Conservation (phyloP, 2,888 invertebrate species). For the Cremastinae sp. region DNA sequence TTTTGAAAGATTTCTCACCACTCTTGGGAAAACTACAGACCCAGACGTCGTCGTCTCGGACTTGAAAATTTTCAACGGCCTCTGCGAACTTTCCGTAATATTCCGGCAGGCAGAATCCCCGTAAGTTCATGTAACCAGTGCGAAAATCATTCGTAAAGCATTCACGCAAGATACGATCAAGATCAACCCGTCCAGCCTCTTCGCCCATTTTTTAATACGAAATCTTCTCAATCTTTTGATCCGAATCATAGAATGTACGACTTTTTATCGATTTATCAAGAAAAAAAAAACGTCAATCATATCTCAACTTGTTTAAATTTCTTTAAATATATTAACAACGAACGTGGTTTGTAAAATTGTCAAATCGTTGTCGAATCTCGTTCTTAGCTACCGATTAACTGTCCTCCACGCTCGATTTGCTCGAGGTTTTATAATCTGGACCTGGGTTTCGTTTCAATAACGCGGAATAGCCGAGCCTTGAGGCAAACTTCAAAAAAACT, state of each 20-base stretch:
- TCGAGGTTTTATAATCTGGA: constrained; percentile 34
- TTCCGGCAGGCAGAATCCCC: constrained; percentile 79
- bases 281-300: neutral
- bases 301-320: neutral
- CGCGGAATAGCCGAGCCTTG: constrained; percentile 12
- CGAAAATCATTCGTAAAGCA: constrained; percentile 74
- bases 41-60: constrained; percentile 82
- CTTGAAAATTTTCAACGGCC: constrained; percentile 80
- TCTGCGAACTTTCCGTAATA: constrained; percentile 78
- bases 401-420: constrained; percentile 12
- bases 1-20: constrained; percentile 74
- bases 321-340: neutral
- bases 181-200: constrained; percentile 48
- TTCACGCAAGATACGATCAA: constrained; percentile 68
- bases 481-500: constrained; percentile 1
- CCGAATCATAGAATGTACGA: neutral
- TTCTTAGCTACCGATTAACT: too few species aligned
- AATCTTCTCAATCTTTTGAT: neutral
- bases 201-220: constrained; percentile 16
- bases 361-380: too few species aligned
- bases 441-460: neutral
- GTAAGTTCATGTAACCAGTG: constrained; percentile 72
- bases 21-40: constrained; percentile 83
- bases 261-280: neutral
- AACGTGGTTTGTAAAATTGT: too few species aligned